Evolutionary conservation across 2,888 invertebrate species (phyloP).

Genomic region (Oscheius myriophilus): DNA sequence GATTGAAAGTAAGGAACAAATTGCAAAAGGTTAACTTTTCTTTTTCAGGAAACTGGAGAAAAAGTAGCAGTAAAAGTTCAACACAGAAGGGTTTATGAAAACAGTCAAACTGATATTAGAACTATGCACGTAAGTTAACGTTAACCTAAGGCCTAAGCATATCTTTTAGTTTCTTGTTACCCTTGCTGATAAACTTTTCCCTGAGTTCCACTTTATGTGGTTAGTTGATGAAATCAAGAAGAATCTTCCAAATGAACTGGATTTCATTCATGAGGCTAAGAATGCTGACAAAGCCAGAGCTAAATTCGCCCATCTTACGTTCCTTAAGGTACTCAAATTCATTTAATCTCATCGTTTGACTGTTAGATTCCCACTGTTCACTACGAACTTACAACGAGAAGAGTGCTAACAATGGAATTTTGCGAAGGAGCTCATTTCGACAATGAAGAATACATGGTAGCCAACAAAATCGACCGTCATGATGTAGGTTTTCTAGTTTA

Average conservation of each 20-base stretch:
- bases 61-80: conserved; percentile 96
- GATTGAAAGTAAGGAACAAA: conserved; percentile 19
- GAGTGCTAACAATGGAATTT: conserved; percentile 95
- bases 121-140: conserved; percentile 83
- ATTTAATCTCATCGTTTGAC: background rate
- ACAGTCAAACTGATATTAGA: conserved; percentile 87
- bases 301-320: conserved; percentile 79
- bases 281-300: conserved; percentile 86
- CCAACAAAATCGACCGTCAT: conserved; percentile 75
- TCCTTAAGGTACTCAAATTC: conserved; percentile 77
- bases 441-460: conserved; percentile 84
- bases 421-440: conserved; percentile 92
- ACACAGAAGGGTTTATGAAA: conserved; percentile 87
- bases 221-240: conserved; percentile 82
- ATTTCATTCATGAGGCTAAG: conserved; percentile 87
- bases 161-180: conserved; percentile 79
- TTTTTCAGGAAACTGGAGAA: conserved; percentile 70
- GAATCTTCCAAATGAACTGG: conserved; percentile 88
- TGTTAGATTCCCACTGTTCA: conserved; percentile 80
- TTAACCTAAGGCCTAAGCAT: background rate
- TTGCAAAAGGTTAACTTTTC: too few species aligned
- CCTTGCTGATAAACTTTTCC: conserved; percentile 86
- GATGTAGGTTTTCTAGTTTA: conserved; percentile 68
- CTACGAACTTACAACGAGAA: conserved; percentile 84
- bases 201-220: conserved; percentile 96